Conservation (phyloP, 2,888 invertebrate species). For the Melieria picta region DNA sequence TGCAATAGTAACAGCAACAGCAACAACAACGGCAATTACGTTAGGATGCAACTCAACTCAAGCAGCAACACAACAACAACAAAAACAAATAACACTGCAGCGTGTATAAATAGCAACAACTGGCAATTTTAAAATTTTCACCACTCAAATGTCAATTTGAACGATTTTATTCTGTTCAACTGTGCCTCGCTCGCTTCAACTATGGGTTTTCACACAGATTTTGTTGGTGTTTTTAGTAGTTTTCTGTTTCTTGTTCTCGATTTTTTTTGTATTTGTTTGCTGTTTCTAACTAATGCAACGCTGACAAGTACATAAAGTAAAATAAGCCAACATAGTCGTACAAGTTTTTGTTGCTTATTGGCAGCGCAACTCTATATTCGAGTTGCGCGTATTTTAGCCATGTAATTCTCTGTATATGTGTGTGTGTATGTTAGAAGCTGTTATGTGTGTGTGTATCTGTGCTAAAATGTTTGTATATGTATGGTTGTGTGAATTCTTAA, state of each 20-base stretch:
- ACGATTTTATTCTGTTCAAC: background rate
- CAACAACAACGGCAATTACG: constrained; percentile 8
- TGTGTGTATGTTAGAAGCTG: background rate
- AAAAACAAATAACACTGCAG: too few species aligned
- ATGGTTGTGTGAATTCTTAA: constrained; percentile 19
- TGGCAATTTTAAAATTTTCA: too few species aligned
- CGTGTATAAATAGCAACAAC: too few species aligned
- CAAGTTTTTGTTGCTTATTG: constrained; percentile 6
- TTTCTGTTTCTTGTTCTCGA: too few species aligned
- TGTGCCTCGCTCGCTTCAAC: too few species aligned
- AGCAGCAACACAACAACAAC: too few species aligned
- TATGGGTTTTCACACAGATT: too few species aligned
- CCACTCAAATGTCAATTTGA: background rate
- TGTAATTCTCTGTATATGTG: background rate
- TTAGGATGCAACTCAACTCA: too few species aligned
- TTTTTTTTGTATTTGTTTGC: too few species aligned
- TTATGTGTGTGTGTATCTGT: background rate
- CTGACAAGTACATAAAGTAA: constrained; percentile 16
- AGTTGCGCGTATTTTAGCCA: background rate
- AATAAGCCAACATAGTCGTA: constrained; percentile 5
- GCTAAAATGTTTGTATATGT: constrained; percentile 2
- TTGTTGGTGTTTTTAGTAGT: too few species aligned
- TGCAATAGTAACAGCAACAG: background rate
- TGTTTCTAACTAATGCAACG: constrained; percentile 15
- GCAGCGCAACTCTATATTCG: background rate